Percentiles rank a stretch among this genome's conserved stretches.
Evolutionary conservation across 2,888 invertebrate species (phyloP).

Genomic region (Piscicola geometra): DNA sequence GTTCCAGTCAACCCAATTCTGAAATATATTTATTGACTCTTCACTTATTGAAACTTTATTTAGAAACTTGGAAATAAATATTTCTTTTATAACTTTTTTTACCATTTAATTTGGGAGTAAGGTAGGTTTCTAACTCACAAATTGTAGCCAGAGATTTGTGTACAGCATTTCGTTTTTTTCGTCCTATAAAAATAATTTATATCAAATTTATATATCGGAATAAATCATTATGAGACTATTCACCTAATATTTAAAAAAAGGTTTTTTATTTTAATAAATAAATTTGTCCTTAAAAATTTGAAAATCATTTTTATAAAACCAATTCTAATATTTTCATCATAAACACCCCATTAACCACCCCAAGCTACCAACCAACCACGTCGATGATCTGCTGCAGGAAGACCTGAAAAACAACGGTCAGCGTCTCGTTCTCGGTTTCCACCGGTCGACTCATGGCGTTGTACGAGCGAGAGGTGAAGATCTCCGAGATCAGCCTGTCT

Average conservation of each 20-base stretch:
- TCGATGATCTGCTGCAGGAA: constrained; percentile 45
- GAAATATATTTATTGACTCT: too few relatives aligned
- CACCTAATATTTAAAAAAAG: too few relatives aligned
- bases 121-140: constrained; percentile 40
- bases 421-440: constrained; percentile 40
- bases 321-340: not conserved
- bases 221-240: not conserved
- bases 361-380: constrained; percentile 44
- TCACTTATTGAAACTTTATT: too few relatives aligned
- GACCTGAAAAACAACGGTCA: constrained; percentile 42
- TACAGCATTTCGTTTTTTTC: constrained; percentile 46
- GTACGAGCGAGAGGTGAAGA: constrained; percentile 35
- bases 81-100: too few relatives aligned
- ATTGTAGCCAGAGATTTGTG: constrained; percentile 46
- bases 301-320: not conserved
- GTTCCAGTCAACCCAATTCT: constrained; percentile 47
- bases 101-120: too few relatives aligned
- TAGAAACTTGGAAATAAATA: too few relatives aligned
- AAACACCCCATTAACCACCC: not conserved
- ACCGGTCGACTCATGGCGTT: constrained; percentile 43
- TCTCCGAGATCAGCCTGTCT: constrained; percentile 22
- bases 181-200: too few relatives aligned
- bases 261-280: not conserved
- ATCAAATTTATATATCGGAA: too few relatives aligned
- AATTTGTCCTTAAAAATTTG: not conserved